Evolutionary conservation across 2,888 invertebrate species (phyloP), one percentile per base, ranked within the genome.

Genomic region (Smittia aterrima): DNA sequence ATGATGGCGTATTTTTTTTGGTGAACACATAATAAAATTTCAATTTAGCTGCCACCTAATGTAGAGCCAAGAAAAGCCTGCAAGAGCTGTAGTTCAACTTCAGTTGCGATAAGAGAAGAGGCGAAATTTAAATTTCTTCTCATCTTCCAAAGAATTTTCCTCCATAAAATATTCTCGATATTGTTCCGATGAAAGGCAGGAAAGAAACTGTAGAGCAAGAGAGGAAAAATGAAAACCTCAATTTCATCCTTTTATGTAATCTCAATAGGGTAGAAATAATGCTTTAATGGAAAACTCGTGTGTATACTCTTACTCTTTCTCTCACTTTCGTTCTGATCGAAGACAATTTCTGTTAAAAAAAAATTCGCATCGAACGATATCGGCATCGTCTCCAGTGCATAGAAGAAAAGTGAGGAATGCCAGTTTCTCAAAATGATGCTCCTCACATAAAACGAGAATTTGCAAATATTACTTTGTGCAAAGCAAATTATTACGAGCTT

Each of bases 241-340:
- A 70, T 70, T 70, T 70, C 70, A 70, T 70, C 41, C 70, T 70
- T 70, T 70, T 70, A 70, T 70, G 70, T 70, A 70, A 70, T 70
- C 70, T 70, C 70, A 54, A 70, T 70, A 70, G 70, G 47, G 66
- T 40, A 66, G 40, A 27, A 25, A 70, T 64, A 64, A 64, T 64
- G 64, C 16, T 9, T 25, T 64, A 64, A 64, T 64, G 64, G 64
- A 64, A 64, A 64, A 64, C 64, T 64, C 64, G 25, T 64, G 64
- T 64, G 64, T 64, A 3, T 27, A 27, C 64, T 20, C 64, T 64
- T 9, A 24, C 2, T 64, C 20, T 1, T 18, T n/a, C 16, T n/a
- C n/a, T n/a, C n/a, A n/a, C n/a, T n/a, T n/a, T n/a, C n/a, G n/a
- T n/a, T n/a, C 24, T 22, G 64, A 64, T 64, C 64, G 64, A 64